Evolutionary conservation across 2,797 vertebrate genomes (phyloP).

Genomic region (Pteropus rufus): DNA sequence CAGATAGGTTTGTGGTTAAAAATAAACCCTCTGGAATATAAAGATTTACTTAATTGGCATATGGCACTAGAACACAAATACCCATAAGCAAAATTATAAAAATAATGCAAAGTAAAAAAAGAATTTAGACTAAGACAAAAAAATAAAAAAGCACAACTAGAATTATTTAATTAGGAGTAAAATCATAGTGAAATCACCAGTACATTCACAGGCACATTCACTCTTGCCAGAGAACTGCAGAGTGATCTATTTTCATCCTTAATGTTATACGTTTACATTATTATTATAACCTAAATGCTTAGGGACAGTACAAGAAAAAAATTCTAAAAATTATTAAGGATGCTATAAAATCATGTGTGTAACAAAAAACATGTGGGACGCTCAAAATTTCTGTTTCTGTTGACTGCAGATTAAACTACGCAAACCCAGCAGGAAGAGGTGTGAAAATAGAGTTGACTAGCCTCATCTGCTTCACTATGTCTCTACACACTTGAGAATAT

Average conservation of each 20-base stretch:
- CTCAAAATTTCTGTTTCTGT: background rate
- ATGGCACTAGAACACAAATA: background rate
- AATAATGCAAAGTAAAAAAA: conserved; percentile 31
- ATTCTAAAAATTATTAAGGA: background rate
- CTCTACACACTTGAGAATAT: background rate
- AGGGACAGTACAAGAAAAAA: background rate
- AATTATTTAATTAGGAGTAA: background rate
- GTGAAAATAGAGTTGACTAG: background rate
- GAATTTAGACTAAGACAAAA: background rate
- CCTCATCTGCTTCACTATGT: background rate
- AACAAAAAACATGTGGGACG: background rate
- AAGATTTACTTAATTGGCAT: background rate
- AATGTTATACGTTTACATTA: background rate
- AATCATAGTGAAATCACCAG: background rate
- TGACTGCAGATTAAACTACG: background rate
- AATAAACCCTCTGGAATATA: background rate
- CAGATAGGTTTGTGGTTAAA: background rate
- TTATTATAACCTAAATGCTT: conserved; percentile 13
- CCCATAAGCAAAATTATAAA: background rate
- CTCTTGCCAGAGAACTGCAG: background rate
- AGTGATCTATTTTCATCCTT: background rate
- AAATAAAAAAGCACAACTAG: background rate
- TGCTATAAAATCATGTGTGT: background rate
- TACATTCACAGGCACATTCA: background rate
- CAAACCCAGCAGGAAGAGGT: background rate